Percentiles rank a stretch among this genome's conserved stretches.
These are phyloP conservation scores for Xanthia togata DNA, from an alignment of 2,888 invertebrate genomes.

Conservation along the genomic window DNA sequence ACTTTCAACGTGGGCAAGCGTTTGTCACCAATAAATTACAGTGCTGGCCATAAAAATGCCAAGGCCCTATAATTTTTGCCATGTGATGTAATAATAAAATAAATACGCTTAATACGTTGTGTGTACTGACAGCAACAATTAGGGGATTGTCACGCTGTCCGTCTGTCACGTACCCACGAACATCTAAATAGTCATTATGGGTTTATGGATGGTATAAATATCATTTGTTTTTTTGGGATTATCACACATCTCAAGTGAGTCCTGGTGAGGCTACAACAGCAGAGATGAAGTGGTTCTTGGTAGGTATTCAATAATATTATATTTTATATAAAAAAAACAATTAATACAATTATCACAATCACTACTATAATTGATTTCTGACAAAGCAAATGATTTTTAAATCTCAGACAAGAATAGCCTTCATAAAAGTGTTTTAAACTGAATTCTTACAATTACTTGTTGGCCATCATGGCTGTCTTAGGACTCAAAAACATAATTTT, in stretches of 20 bases:
- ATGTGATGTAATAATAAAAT: constrained; percentile 72
- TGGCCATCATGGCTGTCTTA: background rate
- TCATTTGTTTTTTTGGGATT: constrained; percentile 73
- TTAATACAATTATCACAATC: background rate
- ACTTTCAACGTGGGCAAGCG: constrained; percentile 66
- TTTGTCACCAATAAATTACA: constrained; percentile 72
- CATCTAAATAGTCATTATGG: constrained; percentile 76
- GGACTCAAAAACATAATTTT: background rate
- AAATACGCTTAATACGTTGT: constrained; percentile 79
- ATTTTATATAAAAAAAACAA: background rate
- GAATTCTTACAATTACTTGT: background rate
- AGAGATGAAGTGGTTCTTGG: constrained; percentile 81
- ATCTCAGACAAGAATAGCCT: too few species aligned
- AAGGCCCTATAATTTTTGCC: constrained; percentile 73
- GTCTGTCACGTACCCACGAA: constrained; percentile 79
- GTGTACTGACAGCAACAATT: constrained; percentile 83
- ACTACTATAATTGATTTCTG: too few species aligned
- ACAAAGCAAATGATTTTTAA: too few species aligned
- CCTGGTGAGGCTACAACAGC: constrained; percentile 72
- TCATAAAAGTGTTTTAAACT: background rate
- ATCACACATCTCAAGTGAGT: constrained; percentile 79
- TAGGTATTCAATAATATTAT: constrained; percentile 64
- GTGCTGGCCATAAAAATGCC: constrained; percentile 74
- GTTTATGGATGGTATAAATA: constrained; percentile 85
- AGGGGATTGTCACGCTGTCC: constrained; percentile 84